Conservation (phyloP, 2,888 invertebrate species). For the Patella caerulea region DNA sequence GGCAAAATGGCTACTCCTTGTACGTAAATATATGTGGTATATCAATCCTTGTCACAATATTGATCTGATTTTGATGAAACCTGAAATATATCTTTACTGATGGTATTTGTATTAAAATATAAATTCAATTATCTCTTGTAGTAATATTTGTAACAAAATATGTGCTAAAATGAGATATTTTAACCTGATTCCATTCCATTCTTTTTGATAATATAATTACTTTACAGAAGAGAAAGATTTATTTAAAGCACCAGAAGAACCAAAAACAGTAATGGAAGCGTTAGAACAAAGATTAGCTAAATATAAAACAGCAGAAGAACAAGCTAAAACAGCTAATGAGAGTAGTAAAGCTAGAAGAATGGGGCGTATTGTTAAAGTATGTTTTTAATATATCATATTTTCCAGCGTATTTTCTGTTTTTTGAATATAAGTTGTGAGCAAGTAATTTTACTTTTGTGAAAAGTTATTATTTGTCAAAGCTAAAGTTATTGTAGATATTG, state of each 20-base stretch:
- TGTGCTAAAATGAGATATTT: not conserved
- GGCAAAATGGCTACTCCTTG: too few species aligned
- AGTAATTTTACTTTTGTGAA: too few species aligned
- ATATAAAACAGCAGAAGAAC: slow-evolving; percentile 82
- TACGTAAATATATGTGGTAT: too few species aligned
- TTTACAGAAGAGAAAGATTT: slow-evolving; percentile 58
- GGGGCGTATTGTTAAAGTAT: slow-evolving; percentile 86
- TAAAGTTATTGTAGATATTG: too few species aligned
- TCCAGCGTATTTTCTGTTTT: too few species aligned
- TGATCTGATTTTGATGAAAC: too few species aligned
- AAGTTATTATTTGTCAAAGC: too few species aligned
- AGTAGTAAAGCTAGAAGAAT: slow-evolving; percentile 88
- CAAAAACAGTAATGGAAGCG: slow-evolving; percentile 79
- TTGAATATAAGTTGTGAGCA: too few species aligned
- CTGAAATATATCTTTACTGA: too few species aligned
- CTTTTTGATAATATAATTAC: not conserved
- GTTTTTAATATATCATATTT: not conserved
- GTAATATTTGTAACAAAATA: not conserved
- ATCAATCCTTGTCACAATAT: too few species aligned
- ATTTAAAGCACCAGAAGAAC: slow-evolving; percentile 72
- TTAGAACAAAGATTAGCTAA: slow-evolving; percentile 86
- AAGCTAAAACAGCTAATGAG: slow-evolving; percentile 82
- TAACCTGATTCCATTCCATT: not conserved
- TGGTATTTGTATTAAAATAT: not conserved
- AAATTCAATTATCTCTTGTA: not conserved